Evolutionary conservation across 2,888 invertebrate genomes (phyloP), one percentile per base, ranked within the genome.

Genomic region (Crioceris asparagi): DNA sequence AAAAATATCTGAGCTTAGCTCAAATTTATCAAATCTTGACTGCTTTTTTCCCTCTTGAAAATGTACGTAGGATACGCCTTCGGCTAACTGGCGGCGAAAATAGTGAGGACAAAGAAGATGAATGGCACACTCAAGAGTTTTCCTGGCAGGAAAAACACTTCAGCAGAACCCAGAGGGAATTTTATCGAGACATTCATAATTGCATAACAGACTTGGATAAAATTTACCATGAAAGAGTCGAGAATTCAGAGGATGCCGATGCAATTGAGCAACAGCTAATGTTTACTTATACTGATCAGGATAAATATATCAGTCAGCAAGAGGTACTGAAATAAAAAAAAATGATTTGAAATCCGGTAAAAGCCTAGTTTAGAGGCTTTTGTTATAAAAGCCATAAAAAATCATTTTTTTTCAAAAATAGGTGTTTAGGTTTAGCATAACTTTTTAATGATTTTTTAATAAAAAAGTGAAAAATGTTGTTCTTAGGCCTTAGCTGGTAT

Each of bases 91-190:
- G 18, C 8, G 14, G 14, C 19, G 21, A 10, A 32, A 10, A 19
- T 12, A 10, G 16, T 26, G 32, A 34, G 25, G 46, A 44, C 23
- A 31, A 39, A 18, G 37, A 38, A n/a, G 38, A 42, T 18, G 42
- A 48, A 36, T 51, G 54, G 50, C 51, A 56, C 35, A 45, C 47
- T 25, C 58, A 65, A 39, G 54, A 46, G 27, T 75, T 84, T 44
- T 59, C 61, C 46, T 85, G 85, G 85, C 84, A 85, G 57, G 72
- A 83, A 53, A 85, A 84, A 63, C 59, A 71, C 1, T 76, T 82
- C 39, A 77, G 77, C 45, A 61, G 64, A 6, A 64, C 63, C 49
- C 83, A 84, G 57, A 54, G 70, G 7, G 67, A 72, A 34, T 69
- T 70, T 37, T 83, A 77, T 51, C 60, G 59, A 2, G 73, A 80